Percentiles rank a stretch among this genome's conserved stretches.
Evolutionary conservation across 2,113 vertebrate genomes (phyloP).

Genomic region (Ondatra zibethicus): DNA sequence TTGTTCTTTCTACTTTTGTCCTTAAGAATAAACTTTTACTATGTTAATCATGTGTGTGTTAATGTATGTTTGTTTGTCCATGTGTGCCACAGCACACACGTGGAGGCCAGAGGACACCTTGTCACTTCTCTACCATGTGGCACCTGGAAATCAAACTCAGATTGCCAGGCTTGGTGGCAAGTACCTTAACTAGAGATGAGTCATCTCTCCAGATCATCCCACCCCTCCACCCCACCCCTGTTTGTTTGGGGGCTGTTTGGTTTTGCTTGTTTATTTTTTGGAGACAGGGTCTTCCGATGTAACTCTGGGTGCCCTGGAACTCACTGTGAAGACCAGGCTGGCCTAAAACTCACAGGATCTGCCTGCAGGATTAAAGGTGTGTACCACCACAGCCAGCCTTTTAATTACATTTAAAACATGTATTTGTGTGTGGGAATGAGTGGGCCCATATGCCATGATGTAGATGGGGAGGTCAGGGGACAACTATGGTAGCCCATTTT

Average conservation of each 20-base stretch:
- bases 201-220: not conserved
- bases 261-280: not conserved
- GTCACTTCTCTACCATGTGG: not conserved
- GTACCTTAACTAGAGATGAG: not conserved
- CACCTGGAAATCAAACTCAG: not conserved
- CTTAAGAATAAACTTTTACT: not conserved
- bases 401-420: not conserved
- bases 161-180: not conserved
- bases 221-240: not conserved
- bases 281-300: not conserved
- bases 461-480: not conserved
- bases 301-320: not conserved
- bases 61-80: not conserved
- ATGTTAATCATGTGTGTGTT: not conserved
- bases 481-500: not conserved
- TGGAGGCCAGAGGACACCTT: not conserved
- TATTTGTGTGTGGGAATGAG: not conserved
- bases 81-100: too few species aligned
- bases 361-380: not conserved
- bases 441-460: not conserved
- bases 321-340: not conserved
- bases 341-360: not conserved
- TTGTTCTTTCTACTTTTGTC: not conserved
- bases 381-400: not conserved
- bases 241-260: not conserved